Evolutionary conservation across 2,797 vertebrate species (phyloP), one percentile per base, ranked within the genome.

Genomic region (Bradypodion pumilum): DNA sequence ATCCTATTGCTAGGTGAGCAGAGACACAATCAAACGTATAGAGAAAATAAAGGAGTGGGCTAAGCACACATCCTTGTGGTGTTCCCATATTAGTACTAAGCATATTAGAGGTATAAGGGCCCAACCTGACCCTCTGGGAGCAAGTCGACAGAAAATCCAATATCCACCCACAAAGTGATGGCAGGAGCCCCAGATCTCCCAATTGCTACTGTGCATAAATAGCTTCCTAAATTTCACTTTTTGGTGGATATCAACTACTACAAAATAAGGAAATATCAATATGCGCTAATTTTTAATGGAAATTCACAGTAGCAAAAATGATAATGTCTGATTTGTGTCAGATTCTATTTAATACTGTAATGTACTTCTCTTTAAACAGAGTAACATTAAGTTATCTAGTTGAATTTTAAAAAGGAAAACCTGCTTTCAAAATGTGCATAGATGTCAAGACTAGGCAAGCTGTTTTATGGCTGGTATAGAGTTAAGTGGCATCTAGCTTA

Each of bases 341-440:
- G 21, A n/a, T 42, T 3, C 25, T 69, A 3, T 35, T 81, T 2
- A 0, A 46, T 78, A 23, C 27, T 78, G 32, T 63, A 12, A 32
- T 80, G 0, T 27, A 40, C 0, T 0, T 15, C 52, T 56, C 21
- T 56, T 19, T 19, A 32, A 19, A 37, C 70, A 77, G 59, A n/a
- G 70, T 29, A 85, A 40, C 2, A 37, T 0, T 6, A 66, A 46
- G 13, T 83, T 88, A 21, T 8, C 9, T 59, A 25, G 23, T 60
- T 78, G 2, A 3, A 3, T 52, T 73, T 85, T 40, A 13, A 65
- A 80, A 66, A 10, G 25, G 40, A 68, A 42, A 46, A 44, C 7
- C 1, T 56, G 49, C 8, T 8, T 78, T 70, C 85, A 63, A 42
- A 23, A 8, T 85, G 0, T 15, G 35, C 68, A n/a, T 6, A 74